Evolutionary conservation across 2,113 vertebrate species (phyloP).

Genomic region (Takifugu bimaculatus): DNA sequence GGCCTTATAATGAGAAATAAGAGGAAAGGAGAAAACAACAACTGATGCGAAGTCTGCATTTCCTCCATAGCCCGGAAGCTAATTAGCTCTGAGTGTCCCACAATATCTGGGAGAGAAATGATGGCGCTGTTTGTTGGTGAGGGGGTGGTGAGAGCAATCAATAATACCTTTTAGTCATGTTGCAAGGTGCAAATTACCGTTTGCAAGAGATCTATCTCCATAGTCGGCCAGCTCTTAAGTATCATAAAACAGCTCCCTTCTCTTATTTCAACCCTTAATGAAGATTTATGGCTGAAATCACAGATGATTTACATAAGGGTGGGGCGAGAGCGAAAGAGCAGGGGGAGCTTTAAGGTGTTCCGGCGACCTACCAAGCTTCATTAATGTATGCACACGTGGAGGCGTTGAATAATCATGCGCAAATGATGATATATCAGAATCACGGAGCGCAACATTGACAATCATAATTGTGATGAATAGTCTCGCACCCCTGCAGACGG

Average conservation of each 20-base stretch:
- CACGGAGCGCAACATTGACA: conserved; percentile 17
- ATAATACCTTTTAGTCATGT: conserved; percentile 53
- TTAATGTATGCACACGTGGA: conserved; percentile 43
- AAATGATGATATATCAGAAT: conserved; percentile 35
- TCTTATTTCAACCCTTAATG: conserved; percentile 60
- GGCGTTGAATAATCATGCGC: conserved; percentile 29
- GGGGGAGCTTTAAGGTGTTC: conserved; percentile 9
- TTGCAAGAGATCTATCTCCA: conserved; percentile 33
- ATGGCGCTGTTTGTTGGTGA: neutral
- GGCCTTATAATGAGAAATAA: conserved; percentile 53
- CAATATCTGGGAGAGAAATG: conserved; percentile 24
- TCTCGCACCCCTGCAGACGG: conserved; percentile 3
- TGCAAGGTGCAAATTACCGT: conserved; percentile 58
- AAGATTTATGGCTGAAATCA: conserved; percentile 73
- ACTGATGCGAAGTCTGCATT: conserved; percentile 45
- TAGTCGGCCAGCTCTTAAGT: conserved; percentile 52
- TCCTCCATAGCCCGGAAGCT: conserved; percentile 28
- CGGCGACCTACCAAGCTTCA: neutral
- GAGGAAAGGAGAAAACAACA: conserved; percentile 27
- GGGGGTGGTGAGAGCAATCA: conserved; percentile 53
- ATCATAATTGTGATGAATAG: conserved; percentile 29
- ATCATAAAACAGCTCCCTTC: conserved; percentile 58
- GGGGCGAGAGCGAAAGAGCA: neutral
- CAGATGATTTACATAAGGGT: conserved; percentile 67
- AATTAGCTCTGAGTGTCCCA: conserved; percentile 55